A percentile compares a stretch with the other conserved stretches of the same genome.
These are phyloP conservation scores for Setophaga coronata DNA, from an alignment of 2,113 vertebrate species.

Conservation along the genomic window DNA sequence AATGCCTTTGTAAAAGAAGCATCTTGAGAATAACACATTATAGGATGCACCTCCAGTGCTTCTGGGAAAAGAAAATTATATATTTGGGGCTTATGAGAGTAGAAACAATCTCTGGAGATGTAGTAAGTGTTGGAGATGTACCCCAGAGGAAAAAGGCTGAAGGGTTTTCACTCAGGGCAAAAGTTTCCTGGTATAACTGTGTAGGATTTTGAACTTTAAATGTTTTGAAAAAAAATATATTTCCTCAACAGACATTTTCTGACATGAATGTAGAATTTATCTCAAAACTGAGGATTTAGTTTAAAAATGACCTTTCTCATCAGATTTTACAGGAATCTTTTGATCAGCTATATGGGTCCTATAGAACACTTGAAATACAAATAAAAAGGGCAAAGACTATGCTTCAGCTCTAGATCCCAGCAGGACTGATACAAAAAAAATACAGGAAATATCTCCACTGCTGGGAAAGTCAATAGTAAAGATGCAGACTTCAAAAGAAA, in stretches of 20 bases:
- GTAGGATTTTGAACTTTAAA: not conserved
- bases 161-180: not conserved
- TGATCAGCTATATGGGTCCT: not conserved
- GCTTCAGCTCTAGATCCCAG: not conserved
- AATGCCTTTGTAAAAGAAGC: not conserved
- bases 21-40: not conserved
- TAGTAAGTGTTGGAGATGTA: not conserved
- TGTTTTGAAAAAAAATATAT: not conserved
- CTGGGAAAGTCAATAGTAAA: constrained; percentile 44
- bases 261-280: not conserved
- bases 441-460: constrained; percentile 20
- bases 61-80: not conserved
- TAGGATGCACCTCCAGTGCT: not conserved
- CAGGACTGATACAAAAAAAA: not conserved
- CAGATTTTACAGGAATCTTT: not conserved
- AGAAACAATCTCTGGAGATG: not conserved
- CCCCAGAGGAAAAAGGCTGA: not conserved
- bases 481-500: constrained; percentile 50
- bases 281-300: not conserved
- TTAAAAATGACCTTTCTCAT: not conserved
- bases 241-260: not conserved
- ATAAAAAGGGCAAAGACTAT: not conserved
- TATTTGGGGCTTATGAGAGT: not conserved
- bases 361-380: not conserved
- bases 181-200: not conserved